Conservation (phyloP, 1,140 invertebrate genomes). For the Drosophila gunungcola region DNA sequence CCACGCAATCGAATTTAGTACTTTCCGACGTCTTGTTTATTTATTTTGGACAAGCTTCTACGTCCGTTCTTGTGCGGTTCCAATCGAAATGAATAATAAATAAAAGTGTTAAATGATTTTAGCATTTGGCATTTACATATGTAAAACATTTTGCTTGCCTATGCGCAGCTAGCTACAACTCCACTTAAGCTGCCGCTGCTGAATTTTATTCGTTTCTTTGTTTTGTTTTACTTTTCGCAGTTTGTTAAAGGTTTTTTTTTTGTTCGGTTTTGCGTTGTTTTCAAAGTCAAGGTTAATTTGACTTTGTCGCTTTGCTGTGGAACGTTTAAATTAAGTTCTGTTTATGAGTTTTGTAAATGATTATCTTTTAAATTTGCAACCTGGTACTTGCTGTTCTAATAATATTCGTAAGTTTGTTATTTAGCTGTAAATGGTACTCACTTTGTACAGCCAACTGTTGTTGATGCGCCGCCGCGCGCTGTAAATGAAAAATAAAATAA, state of each 20-base stretch:
- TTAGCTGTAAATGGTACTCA: slow-evolving; percentile 84
- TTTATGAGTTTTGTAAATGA: slow-evolving; percentile 24
- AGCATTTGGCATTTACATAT: slow-evolving; percentile 60
- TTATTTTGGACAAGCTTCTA: slow-evolving; percentile 5
- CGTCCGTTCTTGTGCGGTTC: slow-evolving; percentile 8
- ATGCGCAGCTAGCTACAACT: slow-evolving; percentile 32
- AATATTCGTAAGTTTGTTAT: slow-evolving; percentile 9
- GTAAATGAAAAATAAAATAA: slow-evolving; percentile 85
- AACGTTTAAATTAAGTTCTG: slow-evolving; percentile 31
- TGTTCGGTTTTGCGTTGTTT: slow-evolving; percentile 34
- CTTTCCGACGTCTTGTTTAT: slow-evolving; percentile 22
- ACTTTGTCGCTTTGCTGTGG: slow-evolving; percentile 40
- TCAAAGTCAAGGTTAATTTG: slow-evolving; percentile 76
- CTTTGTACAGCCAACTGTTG: slow-evolving; percentile 87
- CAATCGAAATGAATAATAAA: slow-evolving; percentile 29
- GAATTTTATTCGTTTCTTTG: slow-evolving; percentile 43
- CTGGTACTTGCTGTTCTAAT: slow-evolving; percentile 68
- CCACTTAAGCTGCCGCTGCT: slow-evolving; percentile 32
- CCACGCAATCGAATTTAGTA: slow-evolving; percentile 24
- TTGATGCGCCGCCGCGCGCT: slow-evolving; percentile 89
- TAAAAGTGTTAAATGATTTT: slow-evolving; percentile 36
- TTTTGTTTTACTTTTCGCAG: slow-evolving; percentile 38
- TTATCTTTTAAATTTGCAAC: slow-evolving; percentile 20
- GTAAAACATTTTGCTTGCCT: slow-evolving; percentile 61
- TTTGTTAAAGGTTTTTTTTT: slow-evolving; percentile 18